A percentile compares a stretch with the other conserved stretches of the same genome.
phyloP scores from a whole-genome alignment of 64 coral and sea anemone genomes.

The Montipora capricornis region DNA sequence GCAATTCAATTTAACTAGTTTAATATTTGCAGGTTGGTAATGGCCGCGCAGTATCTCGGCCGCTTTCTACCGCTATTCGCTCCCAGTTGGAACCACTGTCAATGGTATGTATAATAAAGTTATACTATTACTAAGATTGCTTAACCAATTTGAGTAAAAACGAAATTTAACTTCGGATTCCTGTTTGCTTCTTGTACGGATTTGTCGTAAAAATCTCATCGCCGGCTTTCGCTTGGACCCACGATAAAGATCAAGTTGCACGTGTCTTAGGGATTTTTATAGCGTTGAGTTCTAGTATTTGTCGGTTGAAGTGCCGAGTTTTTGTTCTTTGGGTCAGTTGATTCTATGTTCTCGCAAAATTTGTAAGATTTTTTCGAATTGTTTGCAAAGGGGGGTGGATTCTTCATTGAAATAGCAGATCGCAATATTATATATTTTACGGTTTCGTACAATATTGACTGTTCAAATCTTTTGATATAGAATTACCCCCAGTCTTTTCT shows the following conservation, averaged over 20 bases:
- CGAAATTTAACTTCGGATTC: not conserved
- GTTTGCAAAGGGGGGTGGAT: not conserved
- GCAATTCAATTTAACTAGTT: slow-evolving; percentile 19
- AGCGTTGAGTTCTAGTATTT: not conserved
- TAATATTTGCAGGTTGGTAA: slow-evolving; percentile 76
- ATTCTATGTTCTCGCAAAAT: not conserved
- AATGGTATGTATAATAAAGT: slow-evolving; percentile 65
- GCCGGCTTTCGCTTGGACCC: slow-evolving; percentile 1
- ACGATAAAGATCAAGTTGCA: not conserved
- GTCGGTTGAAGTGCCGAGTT: not conserved
- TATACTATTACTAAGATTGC: not conserved
- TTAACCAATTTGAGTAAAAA: not conserved
- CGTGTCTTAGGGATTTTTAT: not conserved
- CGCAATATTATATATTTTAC: slow-evolving; percentile 5
- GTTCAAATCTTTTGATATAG: not conserved
- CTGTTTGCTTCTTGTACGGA: not conserved
- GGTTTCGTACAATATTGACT: slow-evolving; percentile 15
- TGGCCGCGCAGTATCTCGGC: slow-evolving; percentile 84
- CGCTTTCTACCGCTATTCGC: slow-evolving; percentile 84
- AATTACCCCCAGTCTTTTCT: not conserved
- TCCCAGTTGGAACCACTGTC: slow-evolving; percentile 87
- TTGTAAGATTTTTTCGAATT: not conserved
- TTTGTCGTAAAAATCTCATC: not conserved
- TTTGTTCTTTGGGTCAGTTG: not conserved
- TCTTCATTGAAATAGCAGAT: not conserved